Percentiles rank a stretch among this genome's conserved stretches.
phyloP scores from a whole-genome alignment of 1,140 invertebrate genomes.

The Daktulosphaira vitifoliae region DNA sequence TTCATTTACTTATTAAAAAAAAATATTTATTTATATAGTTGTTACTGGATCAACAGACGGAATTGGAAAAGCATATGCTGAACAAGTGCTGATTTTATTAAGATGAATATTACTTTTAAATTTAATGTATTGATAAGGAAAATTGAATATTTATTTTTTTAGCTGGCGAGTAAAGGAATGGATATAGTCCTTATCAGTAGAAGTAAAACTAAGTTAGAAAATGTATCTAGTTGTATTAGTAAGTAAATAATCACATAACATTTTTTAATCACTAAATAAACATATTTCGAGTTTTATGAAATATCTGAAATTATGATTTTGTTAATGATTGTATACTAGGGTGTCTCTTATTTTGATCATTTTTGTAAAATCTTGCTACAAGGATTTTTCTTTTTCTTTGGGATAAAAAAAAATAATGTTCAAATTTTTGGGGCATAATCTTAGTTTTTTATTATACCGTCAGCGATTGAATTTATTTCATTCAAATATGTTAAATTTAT shows the following conservation, averaged over 20 bases:
- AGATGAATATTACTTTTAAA: conserved; percentile 38
- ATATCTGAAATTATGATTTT: too few species aligned
- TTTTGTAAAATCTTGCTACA: too few species aligned
- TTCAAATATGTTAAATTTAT: too few species aligned
- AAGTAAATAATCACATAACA: not conserved
- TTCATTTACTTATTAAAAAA: not conserved
- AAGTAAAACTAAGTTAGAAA: conserved; percentile 68
- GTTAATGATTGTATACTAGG: too few species aligned
- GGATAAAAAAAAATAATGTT: too few species aligned
- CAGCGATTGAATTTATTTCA: too few species aligned
- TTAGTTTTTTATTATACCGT: too few species aligned
- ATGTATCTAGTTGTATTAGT: conserved; percentile 50
- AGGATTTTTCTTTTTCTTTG: too few species aligned
- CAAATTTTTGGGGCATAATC: too few species aligned
- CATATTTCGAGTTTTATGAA: too few species aligned
- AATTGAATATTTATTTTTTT: conserved; percentile 38
- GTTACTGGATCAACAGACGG: conserved; percentile 87
- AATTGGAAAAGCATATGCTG: conserved; percentile 81
- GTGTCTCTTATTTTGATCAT: too few species aligned
- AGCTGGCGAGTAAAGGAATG: conserved; percentile 69
- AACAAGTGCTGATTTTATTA: conserved; percentile 45
- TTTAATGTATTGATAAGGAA: conserved; percentile 1
- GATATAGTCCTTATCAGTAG: conserved; percentile 84
- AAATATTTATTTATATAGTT: conserved; percentile 50
- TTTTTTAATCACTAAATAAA: not conserved